These are phyloP conservation scores for Lamprotornis superbus DNA, from an alignment of 2,113 vertebrate genomes.

Conservation along the genomic window DNA sequence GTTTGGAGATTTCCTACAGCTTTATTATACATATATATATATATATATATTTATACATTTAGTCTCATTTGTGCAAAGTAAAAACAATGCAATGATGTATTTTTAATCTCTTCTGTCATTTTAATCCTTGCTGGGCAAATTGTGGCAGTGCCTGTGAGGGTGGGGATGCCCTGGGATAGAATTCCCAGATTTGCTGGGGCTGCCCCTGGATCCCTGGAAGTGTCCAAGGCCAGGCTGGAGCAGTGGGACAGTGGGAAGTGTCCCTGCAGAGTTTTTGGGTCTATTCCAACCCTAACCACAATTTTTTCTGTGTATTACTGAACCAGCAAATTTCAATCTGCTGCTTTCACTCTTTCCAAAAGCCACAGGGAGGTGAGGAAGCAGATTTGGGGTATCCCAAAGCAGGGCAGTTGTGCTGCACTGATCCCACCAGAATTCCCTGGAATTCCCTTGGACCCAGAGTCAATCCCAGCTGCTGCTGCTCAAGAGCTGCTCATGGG, in stretches of 20 bases:
- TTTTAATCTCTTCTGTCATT: conserved; percentile 9
- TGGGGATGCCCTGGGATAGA: neutral
- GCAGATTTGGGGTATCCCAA: neutral
- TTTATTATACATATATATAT: conserved; percentile 27
- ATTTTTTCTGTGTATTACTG: neutral
- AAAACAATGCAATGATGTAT: neutral
- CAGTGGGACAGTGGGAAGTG: neutral
- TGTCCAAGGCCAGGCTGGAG: neutral
- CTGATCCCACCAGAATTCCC: neutral
- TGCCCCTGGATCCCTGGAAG: neutral
- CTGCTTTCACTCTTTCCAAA: neutral
- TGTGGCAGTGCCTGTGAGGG: neutral
- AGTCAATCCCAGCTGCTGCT: neutral
- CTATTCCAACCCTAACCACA: neutral
- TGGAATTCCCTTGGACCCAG: neutral
- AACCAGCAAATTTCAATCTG: neutral
- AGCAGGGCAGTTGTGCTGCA: neutral
- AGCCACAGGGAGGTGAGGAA: neutral
- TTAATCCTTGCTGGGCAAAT: neutral
- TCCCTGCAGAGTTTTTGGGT: neutral
- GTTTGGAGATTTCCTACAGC: conserved; percentile 50
- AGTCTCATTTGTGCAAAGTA: conserved; percentile 27
- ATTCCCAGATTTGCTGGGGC: neutral
- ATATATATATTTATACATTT: conserved; percentile 43
- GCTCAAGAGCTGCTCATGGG: neutral